Conservation (phyloP, 2,888 invertebrate genomes). For the Elegia similella region DNA sequence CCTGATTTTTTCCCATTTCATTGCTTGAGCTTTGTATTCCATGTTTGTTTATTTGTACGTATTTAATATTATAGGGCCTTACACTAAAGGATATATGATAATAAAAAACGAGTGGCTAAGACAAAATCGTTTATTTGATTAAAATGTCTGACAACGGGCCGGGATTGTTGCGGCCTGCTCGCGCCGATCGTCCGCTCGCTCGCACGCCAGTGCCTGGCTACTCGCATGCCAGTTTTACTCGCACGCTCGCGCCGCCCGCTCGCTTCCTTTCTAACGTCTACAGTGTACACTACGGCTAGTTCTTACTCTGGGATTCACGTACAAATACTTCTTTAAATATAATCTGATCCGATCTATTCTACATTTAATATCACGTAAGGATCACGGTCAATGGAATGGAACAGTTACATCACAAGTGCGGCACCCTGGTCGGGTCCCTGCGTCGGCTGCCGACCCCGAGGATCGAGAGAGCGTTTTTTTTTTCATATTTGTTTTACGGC, state of each 20-base stretch:
- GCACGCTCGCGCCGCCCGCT: slow-evolving; percentile 16
- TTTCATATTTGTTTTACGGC: too few species aligned
- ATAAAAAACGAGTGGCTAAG: slow-evolving; percentile 24
- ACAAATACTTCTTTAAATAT: slow-evolving; percentile 16
- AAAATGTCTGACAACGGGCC: slow-evolving; percentile 39
- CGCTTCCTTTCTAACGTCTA: slow-evolving; percentile 11
- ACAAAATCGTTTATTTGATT: slow-evolving; percentile 59
- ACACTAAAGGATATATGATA: slow-evolving; percentile 1
- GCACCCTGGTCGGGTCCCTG: slow-evolving; percentile 49
- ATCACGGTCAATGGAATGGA: slow-evolving; percentile 61
- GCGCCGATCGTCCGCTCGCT: slow-evolving; percentile 28
- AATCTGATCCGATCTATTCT: slow-evolving; percentile 23
- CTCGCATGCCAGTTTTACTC: slow-evolving; percentile 11
- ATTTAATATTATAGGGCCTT: neutral
- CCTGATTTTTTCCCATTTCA: too few species aligned
- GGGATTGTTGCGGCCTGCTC: slow-evolving; percentile 21
- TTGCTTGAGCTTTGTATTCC: too few species aligned
- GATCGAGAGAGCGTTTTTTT: too few species aligned
- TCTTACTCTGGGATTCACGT: slow-evolving; percentile 13
- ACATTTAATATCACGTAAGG: slow-evolving; percentile 59
- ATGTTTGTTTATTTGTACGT: too few species aligned
- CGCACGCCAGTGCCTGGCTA: slow-evolving; percentile 6
- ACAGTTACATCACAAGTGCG: slow-evolving; percentile 53
- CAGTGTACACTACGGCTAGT: slow-evolving; percentile 12
- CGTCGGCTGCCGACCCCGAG: too few species aligned